Evolutionary conservation across 2,888 invertebrate species (phyloP), one percentile per base, ranked within the genome.

Genomic region (Chymomyza fuscimana): DNA sequence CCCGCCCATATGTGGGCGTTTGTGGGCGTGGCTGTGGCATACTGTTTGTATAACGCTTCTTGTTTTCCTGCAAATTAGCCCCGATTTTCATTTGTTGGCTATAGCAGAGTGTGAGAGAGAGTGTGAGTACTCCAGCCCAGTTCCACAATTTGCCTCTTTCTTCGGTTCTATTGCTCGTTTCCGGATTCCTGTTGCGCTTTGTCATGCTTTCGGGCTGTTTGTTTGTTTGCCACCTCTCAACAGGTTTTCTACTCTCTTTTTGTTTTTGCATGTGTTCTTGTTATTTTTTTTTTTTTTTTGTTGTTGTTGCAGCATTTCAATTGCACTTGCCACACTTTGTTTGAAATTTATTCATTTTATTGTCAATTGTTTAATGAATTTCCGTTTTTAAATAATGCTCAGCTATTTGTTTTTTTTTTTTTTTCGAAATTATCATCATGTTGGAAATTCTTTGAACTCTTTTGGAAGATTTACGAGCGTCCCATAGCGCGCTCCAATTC

Each of bases 401-500:
- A 67, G 64, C 54, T 64, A 70, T 64, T 71, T 63, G 46, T 52
- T 12, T 46, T 46, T 10, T 2, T 46, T 5, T 12, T 46, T 46
- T 46, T 12, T 32, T 7, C 32, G 32, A 46, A 46, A 46, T 46
- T 46, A 16, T 51, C n/a, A 16, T 22, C 16, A 25, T 58, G 29
- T 19, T 15, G 29, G 29, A 22, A 25, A 62, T 12, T 19, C 19
- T 66, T 58, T 25, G 25, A 58, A 25, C 56, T 40, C n/a, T 36
- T 61, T 61, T 2, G 19, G 58, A 66, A 77, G 69, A 77, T 77
- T 77, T 73, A 68, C 73, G 65, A 19, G 54, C 32, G 63, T 5
- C 6, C 15, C 32, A 9, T 54, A 46, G 54, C 72, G 59, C 72
- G 81, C 79, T 77, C 63, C 70, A 77, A 63, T 79, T 83, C 72